Conservation (phyloP, 1,140 invertebrate genomes). For the Zaprionus tsacasi region DNA sequence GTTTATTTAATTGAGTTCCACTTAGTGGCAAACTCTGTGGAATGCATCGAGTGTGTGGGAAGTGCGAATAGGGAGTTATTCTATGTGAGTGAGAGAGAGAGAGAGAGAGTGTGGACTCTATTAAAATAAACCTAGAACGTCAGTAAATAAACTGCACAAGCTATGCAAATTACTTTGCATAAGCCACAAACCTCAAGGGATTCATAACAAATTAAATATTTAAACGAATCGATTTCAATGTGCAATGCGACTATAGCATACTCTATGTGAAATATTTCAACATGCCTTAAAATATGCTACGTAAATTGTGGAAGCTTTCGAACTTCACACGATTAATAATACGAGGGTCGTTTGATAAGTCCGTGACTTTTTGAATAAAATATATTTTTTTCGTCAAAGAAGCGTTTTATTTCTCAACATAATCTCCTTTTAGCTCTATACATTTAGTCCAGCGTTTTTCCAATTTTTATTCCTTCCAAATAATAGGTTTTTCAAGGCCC, state of each 20-base stretch:
- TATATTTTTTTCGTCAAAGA: too few species aligned
- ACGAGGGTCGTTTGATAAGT: too few species aligned
- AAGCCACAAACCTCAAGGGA: not conserved
- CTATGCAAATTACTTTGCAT: not conserved
- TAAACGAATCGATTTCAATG: not conserved
- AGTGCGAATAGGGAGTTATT: not conserved
- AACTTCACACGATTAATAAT: too few species aligned
- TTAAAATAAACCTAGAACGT: not conserved
- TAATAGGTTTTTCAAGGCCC: too few species aligned
- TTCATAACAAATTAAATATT: not conserved
- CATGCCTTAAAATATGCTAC: conserved; percentile 32
- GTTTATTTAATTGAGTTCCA: conserved; percentile 64
- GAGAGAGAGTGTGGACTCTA: not conserved
- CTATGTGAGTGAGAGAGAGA: not conserved
- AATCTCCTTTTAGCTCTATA: too few species aligned
- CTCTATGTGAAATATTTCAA: not conserved
- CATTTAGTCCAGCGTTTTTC: too few species aligned
- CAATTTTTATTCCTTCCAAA: too few species aligned
- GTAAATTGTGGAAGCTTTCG: not conserved
- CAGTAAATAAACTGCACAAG: not conserved
- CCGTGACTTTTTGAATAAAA: too few species aligned
- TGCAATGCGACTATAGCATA: not conserved
- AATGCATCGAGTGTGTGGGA: conserved; percentile 14
- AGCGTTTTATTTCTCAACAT: too few species aligned
- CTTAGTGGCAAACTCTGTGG: conserved; percentile 24